phyloP scores from a whole-genome alignment of 2,113 vertebrate genomes.

The Telmatochromis brichardi region DNA sequence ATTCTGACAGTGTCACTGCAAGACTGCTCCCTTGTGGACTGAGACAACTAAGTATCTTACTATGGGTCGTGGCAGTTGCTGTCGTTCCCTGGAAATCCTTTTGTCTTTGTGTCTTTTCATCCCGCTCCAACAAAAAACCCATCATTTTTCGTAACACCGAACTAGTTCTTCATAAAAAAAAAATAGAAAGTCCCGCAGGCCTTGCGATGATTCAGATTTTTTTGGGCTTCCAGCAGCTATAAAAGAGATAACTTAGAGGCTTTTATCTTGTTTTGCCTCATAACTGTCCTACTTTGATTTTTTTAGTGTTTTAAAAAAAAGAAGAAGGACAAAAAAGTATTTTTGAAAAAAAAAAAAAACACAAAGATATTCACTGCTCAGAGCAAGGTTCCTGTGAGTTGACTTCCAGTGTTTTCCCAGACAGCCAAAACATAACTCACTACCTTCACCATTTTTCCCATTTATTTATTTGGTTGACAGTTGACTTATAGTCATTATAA shows the following conservation, averaged over 20 bases:
- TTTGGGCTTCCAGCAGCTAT: not conserved
- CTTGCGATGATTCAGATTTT: not conserved
- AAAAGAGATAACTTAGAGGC: not conserved
- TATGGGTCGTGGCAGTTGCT: slow-evolving; percentile 31
- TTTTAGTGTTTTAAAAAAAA: not conserved
- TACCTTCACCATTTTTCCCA: not conserved
- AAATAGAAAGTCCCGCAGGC: not conserved
- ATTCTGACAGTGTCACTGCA: slow-evolving; percentile 39
- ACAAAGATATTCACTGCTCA: not conserved
- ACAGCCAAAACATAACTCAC: not conserved
- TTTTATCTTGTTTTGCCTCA: not conserved
- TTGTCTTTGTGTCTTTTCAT: not conserved
- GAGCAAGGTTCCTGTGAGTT: not conserved
- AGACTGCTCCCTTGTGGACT: slow-evolving; percentile 16
- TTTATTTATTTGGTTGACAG: not conserved
- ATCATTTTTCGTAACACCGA: not conserved
- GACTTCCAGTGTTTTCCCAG: not conserved
- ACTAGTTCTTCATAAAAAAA: not conserved
- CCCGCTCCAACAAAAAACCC: not conserved
- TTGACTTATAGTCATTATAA: not conserved
- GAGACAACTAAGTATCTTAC: slow-evolving; percentile 51
- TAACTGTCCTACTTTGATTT: not conserved
- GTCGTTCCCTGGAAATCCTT: slow-evolving; percentile 13
- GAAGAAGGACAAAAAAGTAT: not conserved
- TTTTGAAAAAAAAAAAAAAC: fast-evolving